phyloP scores from a whole-genome alignment of 2,888 invertebrate genomes.

The Megaustenia siamemsis region DNA sequence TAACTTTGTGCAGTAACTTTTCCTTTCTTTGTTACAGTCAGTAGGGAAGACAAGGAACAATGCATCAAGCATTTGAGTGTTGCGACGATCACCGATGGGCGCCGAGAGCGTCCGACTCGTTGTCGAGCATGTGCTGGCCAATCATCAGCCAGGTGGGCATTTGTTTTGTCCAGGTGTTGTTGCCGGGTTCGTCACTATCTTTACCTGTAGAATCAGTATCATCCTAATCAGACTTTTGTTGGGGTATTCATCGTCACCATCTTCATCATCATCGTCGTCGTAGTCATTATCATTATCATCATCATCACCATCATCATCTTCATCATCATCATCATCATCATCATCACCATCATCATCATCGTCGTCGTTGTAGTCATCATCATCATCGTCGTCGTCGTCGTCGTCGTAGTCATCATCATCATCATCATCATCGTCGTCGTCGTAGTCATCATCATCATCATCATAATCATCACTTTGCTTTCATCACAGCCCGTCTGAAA shows the following conservation, averaged over 20 bases:
- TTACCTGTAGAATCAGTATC: not conserved
- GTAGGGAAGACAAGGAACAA: too few species aligned
- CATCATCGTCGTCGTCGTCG: not conserved
- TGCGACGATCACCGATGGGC: not conserved
- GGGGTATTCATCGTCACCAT: too few species aligned
- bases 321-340: not conserved
- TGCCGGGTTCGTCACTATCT: not conserved
- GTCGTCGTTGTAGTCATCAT: not conserved
- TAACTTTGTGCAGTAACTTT: too few species aligned
- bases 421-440: too few species aligned
- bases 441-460: too few species aligned
- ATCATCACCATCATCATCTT: not conserved
- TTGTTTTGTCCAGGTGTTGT: too few species aligned
- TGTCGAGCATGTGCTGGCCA: not conserved
- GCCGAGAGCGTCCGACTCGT: not conserved
- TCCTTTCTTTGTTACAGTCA: too few species aligned
- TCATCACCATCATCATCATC: not conserved
- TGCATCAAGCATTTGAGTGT: not conserved
- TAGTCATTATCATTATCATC: not conserved
- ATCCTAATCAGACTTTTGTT: not conserved
- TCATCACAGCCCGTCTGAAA: too few species aligned
- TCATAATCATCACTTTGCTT: too few species aligned
- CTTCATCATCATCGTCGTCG: not conserved
- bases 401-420: not conserved
- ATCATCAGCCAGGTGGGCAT: not conserved